These are phyloP conservation scores for Tholera decimalis DNA, from an alignment of 2,888 invertebrate genomes.

Conservation along the genomic window DNA sequence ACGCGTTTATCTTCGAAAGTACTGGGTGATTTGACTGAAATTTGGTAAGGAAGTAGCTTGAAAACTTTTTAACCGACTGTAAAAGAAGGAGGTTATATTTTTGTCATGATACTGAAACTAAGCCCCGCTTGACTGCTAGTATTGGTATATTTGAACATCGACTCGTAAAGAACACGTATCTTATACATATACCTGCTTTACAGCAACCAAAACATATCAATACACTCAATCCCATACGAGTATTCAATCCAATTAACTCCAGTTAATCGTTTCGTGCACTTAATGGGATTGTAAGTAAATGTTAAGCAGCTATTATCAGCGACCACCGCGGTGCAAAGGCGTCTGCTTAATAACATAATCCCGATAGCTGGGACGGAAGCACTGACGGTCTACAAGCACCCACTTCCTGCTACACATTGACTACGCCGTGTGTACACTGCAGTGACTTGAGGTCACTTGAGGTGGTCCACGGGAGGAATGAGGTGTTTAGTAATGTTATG, in stretches of 20 bases:
- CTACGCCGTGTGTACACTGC: slow-evolving; percentile 48
- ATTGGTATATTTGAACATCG: too few relatives aligned
- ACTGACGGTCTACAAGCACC: slow-evolving; percentile 73
- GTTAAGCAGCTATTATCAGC: slow-evolving; percentile 67
- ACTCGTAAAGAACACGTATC: too few relatives aligned
- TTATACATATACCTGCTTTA: too few relatives aligned
- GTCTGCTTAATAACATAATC: slow-evolving; percentile 87
- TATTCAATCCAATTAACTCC: slow-evolving; percentile 36
- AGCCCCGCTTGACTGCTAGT: too few relatives aligned
- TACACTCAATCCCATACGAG: slow-evolving; percentile 8
- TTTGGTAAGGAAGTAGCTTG: too few relatives aligned
- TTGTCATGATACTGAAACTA: too few relatives aligned
- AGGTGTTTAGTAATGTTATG: slow-evolving; percentile 16
- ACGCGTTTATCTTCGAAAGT: too few relatives aligned
- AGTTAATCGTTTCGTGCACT: slow-evolving; percentile 25
- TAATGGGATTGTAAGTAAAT: slow-evolving; percentile 70
- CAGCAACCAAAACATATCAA: slow-evolving; percentile 4
- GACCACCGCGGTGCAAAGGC: slow-evolving; percentile 80
- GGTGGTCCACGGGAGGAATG: slow-evolving; percentile 59
- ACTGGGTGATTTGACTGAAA: too few relatives aligned
- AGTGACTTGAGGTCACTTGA: slow-evolving; percentile 52
- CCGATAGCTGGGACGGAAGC: slow-evolving; percentile 82
- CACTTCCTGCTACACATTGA: slow-evolving; percentile 74
- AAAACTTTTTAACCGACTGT: too few relatives aligned
- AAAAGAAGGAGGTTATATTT: too few relatives aligned